Evolutionary conservation across 2,797 vertebrate genomes (phyloP).

Genomic region (Nyctalus aviator): DNA sequence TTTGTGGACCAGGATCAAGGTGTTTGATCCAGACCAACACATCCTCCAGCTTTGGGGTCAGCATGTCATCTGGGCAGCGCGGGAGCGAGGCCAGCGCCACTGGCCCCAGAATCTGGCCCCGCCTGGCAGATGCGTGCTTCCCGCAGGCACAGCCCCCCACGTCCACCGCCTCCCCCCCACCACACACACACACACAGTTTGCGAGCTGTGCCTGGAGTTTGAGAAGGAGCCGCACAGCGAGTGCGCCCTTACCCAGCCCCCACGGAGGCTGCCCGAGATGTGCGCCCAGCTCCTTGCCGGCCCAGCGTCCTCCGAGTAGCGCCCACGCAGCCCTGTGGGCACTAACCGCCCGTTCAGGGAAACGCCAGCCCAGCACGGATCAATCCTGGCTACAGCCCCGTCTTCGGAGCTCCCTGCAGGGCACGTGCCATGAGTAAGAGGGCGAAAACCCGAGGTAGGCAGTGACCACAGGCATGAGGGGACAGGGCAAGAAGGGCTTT

Average conservation of each 20-base stretch:
- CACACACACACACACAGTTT: background rate
- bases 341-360: background rate
- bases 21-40: background rate
- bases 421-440: fast-evolving
- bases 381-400: background rate
- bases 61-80: background rate
- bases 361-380: background rate
- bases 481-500: background rate
- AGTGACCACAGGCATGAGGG: background rate
- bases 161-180: background rate
- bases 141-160: background rate
- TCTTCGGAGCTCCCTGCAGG: no score
- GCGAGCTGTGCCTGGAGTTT: background rate
- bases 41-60: background rate
- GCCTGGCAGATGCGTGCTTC: no score
- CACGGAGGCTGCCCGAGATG: background rate
- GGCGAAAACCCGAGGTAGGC: background rate
- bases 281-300: background rate
- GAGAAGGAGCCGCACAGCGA: background rate
- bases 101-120: background rate
- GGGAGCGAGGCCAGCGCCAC: background rate
- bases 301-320: background rate
- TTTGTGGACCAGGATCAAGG: background rate
- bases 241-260: background rate
- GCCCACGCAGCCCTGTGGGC: background rate